Conservation (phyloP, 2,888 invertebrate genomes). For the Calameuta filiformis region DNA sequence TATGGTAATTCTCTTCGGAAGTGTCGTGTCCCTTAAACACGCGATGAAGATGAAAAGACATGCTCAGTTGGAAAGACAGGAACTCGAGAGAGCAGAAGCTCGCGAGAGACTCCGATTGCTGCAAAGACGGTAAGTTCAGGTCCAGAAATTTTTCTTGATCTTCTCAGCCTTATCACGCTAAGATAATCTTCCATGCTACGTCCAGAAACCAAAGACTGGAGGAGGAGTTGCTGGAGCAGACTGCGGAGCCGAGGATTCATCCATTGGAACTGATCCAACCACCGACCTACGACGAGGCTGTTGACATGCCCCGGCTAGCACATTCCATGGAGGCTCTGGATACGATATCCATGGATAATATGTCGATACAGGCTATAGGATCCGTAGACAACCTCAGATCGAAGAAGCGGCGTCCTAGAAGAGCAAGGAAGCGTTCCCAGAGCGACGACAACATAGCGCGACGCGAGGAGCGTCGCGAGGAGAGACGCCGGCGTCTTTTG, state of each 20-base stretch:
- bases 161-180: neutral
- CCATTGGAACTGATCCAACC: conserved; percentile 73
- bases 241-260: conserved; percentile 69
- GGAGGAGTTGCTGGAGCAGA: conserved; percentile 39
- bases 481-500: conserved; percentile 38
- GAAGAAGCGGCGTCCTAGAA: conserved; percentile 44
- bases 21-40: conserved; percentile 70
- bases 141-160: neutral
- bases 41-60: conserved; percentile 70
- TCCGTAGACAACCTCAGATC: conserved; percentile 54
- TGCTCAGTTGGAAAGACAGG: conserved; percentile 68
- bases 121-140: conserved; percentile 63
- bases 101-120: conserved; percentile 68
- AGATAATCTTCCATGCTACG: conserved; percentile 13
- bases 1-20: conserved; percentile 69
- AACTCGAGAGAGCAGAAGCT: conserved; percentile 71
- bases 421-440: conserved; percentile 40
- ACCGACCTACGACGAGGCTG: conserved; percentile 82
- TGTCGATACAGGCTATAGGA: conserved; percentile 36
- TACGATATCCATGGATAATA: conserved; percentile 40
- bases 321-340: conserved; percentile 57
- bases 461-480: conserved; percentile 48
- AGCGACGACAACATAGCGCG: conserved; percentile 56
- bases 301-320: conserved; percentile 77
- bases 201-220: conserved; percentile 43